Conservation (phyloP, 2,113 vertebrate genomes). For the Chitala chitala region DNA sequence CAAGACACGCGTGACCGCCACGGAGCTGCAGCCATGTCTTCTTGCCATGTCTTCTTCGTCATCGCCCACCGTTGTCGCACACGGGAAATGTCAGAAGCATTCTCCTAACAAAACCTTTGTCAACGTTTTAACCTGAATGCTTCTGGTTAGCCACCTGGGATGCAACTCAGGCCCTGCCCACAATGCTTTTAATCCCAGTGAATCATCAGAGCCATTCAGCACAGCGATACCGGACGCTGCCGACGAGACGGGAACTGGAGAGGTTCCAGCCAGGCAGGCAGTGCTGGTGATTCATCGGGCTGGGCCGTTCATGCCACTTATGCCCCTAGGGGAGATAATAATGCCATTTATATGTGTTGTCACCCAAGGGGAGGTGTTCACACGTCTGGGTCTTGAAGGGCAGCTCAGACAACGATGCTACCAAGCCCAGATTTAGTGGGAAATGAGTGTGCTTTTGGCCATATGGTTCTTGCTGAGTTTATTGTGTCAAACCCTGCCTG, state of each 20-base stretch:
- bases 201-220: conserved; percentile 66
- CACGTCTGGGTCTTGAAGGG: conserved; percentile 41
- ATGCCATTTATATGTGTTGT: conserved; percentile 61
- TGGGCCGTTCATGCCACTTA: conserved; percentile 29
- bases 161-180: conserved; percentile 55
- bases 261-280: conserved; percentile 30
- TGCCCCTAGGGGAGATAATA: conserved; percentile 60
- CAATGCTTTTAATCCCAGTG: conserved; percentile 69
- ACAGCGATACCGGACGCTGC: conserved; percentile 30
- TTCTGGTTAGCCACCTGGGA: conserved; percentile 69
- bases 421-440: conserved; percentile 18
- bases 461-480: conserved; percentile 3
- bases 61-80: no score
- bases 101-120: conserved; percentile 70
- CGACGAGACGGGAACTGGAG: conserved; percentile 45
- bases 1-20: conserved; percentile 59
- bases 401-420: conserved; percentile 35
- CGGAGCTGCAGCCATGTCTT: no score
- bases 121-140: conserved; percentile 77
- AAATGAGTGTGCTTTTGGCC: not conserved
- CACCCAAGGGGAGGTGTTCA: conserved; percentile 33
- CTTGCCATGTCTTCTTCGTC: no score
- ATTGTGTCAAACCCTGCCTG: not conserved
- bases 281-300: conserved; percentile 40
- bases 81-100: no score